phyloP scores from a whole-genome alignment of 2,113 vertebrate genomes.

The Rynchops niger region DNA sequence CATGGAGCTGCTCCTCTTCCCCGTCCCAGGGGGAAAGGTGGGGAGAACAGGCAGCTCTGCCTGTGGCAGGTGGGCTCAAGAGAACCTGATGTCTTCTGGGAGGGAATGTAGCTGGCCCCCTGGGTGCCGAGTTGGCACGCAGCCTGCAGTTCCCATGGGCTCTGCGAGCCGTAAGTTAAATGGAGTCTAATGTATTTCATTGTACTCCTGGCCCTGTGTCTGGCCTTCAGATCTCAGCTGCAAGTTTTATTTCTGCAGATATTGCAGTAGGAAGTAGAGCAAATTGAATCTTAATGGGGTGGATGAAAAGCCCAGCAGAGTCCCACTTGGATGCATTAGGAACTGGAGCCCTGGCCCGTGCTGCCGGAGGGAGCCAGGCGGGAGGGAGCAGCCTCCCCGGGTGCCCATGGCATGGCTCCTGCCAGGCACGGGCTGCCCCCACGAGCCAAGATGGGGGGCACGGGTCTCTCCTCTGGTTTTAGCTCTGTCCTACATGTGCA shows the following conservation, averaged over 20 bases:
- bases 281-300: not conserved
- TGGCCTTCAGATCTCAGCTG: not conserved
- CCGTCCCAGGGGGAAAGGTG: rapidly evolving
- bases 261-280: not conserved
- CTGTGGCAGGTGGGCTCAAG: not conserved
- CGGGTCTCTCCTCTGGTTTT: not conserved
- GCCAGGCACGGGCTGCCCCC: not conserved
- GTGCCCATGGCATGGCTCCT: not conserved
- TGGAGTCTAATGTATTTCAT: not conserved
- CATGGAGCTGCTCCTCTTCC: not conserved
- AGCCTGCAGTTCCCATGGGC: not conserved
- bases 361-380: not conserved
- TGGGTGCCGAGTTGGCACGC: not conserved
- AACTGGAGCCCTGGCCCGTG: not conserved
- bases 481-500: not conserved
- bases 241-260: constrained; percentile 3
- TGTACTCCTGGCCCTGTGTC: not conserved
- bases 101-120: not conserved
- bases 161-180: rapidly evolving
- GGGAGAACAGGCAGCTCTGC: not conserved
- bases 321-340: not conserved
- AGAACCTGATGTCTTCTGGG: not conserved
- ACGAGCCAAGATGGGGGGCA: not conserved
- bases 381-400: not conserved
- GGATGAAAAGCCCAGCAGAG: not conserved